phyloP scores from a whole-genome alignment of 2,888 invertebrate species.

The Pecten maximus region DNA sequence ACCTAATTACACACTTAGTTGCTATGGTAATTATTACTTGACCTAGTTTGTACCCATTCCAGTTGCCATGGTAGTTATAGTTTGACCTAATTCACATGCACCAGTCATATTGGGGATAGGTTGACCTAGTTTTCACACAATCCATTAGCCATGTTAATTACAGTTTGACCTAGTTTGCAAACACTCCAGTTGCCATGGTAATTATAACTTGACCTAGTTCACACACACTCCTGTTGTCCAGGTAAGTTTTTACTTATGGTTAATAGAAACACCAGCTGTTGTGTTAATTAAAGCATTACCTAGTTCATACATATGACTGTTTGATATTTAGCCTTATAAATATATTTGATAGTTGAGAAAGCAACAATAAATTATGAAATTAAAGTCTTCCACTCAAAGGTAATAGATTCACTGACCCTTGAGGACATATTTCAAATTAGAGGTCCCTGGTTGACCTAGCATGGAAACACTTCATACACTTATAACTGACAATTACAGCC shows the following conservation, averaged over 20 bases:
- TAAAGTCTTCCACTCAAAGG: not conserved
- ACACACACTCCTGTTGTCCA: not conserved
- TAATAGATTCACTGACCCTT: not conserved
- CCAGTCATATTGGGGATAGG: no score
- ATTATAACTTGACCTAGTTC: not conserved
- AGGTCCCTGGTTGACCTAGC: not conserved
- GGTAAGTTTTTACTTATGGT: no score
- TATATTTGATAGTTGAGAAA: not conserved
- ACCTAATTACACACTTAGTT: no score
- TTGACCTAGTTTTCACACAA: not conserved
- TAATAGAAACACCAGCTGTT: not conserved
- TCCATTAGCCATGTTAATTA: not conserved
- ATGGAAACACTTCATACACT: constrained; percentile 1
- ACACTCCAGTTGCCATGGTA: not conserved
- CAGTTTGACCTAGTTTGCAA: not conserved
- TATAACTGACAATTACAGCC: not conserved
- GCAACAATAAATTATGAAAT: not conserved
- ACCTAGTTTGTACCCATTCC: no score
- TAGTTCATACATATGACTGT: not conserved
- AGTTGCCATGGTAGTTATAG: no score
- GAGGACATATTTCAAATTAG: constrained; percentile 21
- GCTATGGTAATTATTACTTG: no score
- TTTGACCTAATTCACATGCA: no score
- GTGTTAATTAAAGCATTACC: not conserved
- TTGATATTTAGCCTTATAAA: not conserved